Evolutionary conservation across 2,888 invertebrate genomes (phyloP).

Genomic region (Sycophila texana): DNA sequence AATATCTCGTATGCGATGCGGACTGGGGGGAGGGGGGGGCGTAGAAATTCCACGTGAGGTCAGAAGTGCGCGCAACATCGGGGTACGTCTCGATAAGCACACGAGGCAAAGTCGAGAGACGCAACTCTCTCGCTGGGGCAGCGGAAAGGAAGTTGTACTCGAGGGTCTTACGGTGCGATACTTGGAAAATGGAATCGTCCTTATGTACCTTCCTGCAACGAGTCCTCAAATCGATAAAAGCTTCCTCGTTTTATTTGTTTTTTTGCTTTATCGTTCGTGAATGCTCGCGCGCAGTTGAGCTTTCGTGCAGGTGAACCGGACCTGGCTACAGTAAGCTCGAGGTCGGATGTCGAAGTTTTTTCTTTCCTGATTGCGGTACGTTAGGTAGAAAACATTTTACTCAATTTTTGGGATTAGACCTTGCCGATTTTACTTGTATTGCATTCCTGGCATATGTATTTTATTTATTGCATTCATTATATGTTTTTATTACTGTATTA

Average conservation of each 20-base stretch:
- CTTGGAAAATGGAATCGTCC: slow-evolving; percentile 38
- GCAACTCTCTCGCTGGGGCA: slow-evolving; percentile 3
- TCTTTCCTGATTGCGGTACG: neutral
- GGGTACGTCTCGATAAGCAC: too few species aligned
- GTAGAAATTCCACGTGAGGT: neutral
- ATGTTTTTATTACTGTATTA: too few species aligned
- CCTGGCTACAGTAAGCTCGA: neutral
- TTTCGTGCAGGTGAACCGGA: too few species aligned
- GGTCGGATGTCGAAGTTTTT: slow-evolving; percentile 42
- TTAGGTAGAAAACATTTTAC: neutral
- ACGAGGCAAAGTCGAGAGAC: slow-evolving; percentile 17
- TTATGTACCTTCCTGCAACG: slow-evolving; percentile 17
- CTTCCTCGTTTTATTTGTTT: too few species aligned
- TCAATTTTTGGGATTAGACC: slow-evolving; percentile 11
- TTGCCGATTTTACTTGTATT: neutral
- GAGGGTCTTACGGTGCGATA: slow-evolving; percentile 32
- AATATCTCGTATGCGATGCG: neutral
- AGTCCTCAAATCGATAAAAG: slow-evolving; percentile 37
- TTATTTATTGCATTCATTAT: too few species aligned
- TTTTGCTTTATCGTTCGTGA: slow-evolving; percentile 31
- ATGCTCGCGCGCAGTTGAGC: neutral
- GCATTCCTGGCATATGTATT: neutral
- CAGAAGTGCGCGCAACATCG: neutral
- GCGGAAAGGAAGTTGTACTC: slow-evolving; percentile 37
- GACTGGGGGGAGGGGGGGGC: neutral